These are phyloP conservation scores for Tragopan temminckii DNA, from an alignment of 2,797 vertebrate genomes.

Conservation along the genomic window DNA sequence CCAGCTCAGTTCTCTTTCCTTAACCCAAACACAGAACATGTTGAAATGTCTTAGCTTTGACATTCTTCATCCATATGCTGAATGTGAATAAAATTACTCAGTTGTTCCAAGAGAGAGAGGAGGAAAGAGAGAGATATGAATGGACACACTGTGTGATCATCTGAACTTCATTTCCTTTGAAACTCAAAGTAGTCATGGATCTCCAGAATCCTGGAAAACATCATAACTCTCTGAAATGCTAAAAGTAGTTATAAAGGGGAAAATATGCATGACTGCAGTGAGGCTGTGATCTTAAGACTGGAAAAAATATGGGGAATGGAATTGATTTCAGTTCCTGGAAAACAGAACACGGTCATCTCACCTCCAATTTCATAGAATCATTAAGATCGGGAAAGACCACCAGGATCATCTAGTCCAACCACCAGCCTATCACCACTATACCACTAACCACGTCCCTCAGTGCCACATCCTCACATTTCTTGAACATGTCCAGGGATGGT, in stretches of 20 bases:
- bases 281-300: not conserved
- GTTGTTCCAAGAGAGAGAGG: not conserved
- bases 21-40: not conserved
- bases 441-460: no score
- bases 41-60: not conserved
- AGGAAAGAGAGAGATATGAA: not conserved
- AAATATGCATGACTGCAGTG: not conserved
- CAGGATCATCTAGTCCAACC: no score
- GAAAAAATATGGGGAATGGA: not conserved
- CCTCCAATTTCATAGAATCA: not conserved
- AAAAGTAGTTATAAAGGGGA: not conserved
- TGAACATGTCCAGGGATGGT: no score
- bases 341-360: not conserved
- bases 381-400: no score
- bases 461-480: no score
- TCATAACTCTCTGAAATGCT: not conserved
- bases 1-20: not conserved
- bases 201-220: not conserved
- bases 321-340: not conserved
- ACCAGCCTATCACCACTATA: no score
- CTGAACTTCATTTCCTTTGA: not conserved
- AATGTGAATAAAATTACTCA: not conserved
- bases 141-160: not conserved
- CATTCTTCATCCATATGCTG: not conserved
- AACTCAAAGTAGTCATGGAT: not conserved